Conservation (phyloP, 1,140 invertebrate species). For the Ceratina australensis region DNA sequence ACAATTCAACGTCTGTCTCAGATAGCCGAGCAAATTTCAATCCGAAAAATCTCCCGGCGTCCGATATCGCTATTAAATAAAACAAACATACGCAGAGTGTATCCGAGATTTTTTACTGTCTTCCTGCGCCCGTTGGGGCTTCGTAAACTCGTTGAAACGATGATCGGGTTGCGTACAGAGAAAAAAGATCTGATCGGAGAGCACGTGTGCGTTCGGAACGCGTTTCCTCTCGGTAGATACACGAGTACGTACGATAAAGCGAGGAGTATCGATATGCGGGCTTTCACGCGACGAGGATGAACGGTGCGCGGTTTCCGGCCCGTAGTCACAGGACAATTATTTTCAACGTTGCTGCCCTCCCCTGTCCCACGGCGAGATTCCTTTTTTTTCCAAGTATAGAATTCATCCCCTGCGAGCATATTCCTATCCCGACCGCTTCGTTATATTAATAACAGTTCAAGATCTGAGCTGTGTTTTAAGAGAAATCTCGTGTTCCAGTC, state of each 20-base stretch:
- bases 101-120: too few species aligned
- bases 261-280: conserved; percentile 43
- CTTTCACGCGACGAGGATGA: conserved; percentile 40
- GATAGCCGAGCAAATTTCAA: too few species aligned
- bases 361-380: conserved; percentile 7
- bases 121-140: too few species aligned
- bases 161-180: too few species aligned
- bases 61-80: too few species aligned
- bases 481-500: background rate
- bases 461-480: background rate
- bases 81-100: too few species aligned
- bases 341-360: conserved; percentile 41
- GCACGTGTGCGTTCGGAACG: conserved; percentile 22
- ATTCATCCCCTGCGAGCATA: background rate
- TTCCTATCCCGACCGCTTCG: background rate
- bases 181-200: conserved; percentile 7
- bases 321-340: conserved; percentile 52
- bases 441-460: conserved; percentile 47
- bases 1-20: too few species aligned
- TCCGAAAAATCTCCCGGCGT: too few species aligned
- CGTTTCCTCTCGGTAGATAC: conserved; percentile 25
- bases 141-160: too few species aligned
- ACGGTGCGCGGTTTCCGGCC: conserved; percentile 40
- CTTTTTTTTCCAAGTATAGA: conserved; percentile 45
- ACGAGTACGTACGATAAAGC: conserved; percentile 9